Base-by-base conservation (phyloP, 1,140 invertebrate species). In the Drosophila athabasca region DNA sequence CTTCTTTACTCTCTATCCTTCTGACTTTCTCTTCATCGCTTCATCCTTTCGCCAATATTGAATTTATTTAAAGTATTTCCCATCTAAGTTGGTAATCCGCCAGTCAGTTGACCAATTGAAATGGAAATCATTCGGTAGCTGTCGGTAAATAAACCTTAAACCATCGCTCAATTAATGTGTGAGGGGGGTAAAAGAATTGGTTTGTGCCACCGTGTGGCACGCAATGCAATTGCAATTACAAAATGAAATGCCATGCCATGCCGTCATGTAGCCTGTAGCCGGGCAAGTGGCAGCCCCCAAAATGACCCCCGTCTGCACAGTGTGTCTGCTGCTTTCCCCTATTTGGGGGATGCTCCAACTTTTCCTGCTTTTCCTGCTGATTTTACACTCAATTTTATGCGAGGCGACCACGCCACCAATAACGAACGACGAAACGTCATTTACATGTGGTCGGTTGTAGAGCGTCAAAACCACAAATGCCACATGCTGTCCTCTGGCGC, bases 401-500 rank as follows among this genome's bases (percentile, higher is more conserved):
- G 70, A 79, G 75, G 62, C 65, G 64, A 87, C 82, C 83, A 75
- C 75, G 83, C 82, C 82, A 69, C 71, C 83, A 89, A 88, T 89
- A 89, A 89, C 83, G 84, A 88, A 88, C 83, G 83, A 89, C 83
- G 84, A 88, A 39, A 88, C 78, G 83, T 83, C 83, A 88, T 88
- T 88, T 88, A 89, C 83, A 88, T 88, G 83, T 79, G 83, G 84
- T 77, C 73, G 83, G 77, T 87, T 87, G 84, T 79, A 83, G 84
- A 88, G 84, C 84, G 84, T 89, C 84, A 83, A 89, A 89, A 89
- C 83, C 83, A 74, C 83, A 88, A 89, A 88, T 89, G 79, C 84
- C 83, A 89, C 83, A 88, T 89, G 79, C 79, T 89, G 83, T 70
- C 66, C n/a, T 62, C 62, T 26, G 31, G 24, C 45, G 6, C 15